A percentile compares a stretch with the other conserved stretches of the same genome.
phyloP scores from a whole-genome alignment of 2,888 invertebrate species.

The Drosophila helvetica region DNA sequence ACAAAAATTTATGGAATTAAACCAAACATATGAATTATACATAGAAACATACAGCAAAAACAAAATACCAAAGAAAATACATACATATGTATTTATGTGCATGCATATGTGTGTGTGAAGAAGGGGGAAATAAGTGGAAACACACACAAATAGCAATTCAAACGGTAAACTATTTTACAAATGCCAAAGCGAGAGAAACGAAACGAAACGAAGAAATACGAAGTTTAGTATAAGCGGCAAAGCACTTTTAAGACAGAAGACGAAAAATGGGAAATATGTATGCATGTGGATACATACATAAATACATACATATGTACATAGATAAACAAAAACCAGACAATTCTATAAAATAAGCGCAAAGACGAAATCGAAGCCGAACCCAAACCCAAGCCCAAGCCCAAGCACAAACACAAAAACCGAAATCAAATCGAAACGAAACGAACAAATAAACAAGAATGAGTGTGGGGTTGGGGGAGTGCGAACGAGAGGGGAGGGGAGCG shows the following conservation, averaged over 20 bases:
- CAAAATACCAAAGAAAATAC: slow-evolving; percentile 22
- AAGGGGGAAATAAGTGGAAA: slow-evolving; percentile 19
- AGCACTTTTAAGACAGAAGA: slow-evolving; percentile 21
- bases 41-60: slow-evolving; percentile 35
- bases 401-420: slow-evolving; percentile 21
- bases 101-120: slow-evolving; percentile 5
- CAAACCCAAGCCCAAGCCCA: too few species aligned
- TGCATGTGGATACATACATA: slow-evolving; percentile 11
- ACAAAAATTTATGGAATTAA: slow-evolving; percentile 75
- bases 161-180: slow-evolving; percentile 80
- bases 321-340: slow-evolving; percentile 20
- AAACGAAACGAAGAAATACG: slow-evolving; percentile 50
- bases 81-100: slow-evolving; percentile 25
- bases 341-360: slow-evolving; percentile 42
- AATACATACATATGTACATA: background rate
- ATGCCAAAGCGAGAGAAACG: slow-evolving; percentile 49
- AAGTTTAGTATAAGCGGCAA: slow-evolving; percentile 18
- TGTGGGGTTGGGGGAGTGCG: background rate
- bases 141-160: slow-evolving; percentile 61
- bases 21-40: slow-evolving; percentile 72
- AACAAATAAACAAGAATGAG: slow-evolving; percentile 49
- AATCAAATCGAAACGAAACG: slow-evolving; percentile 16
- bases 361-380: slow-evolving; percentile 43
- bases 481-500: slow-evolving; percentile 13
- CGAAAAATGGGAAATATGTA: slow-evolving; percentile 43